Evolutionary conservation across 1,140 invertebrate genomes (phyloP), one percentile per base, ranked within the genome.

Genomic region (Cotesia typhae): DNA sequence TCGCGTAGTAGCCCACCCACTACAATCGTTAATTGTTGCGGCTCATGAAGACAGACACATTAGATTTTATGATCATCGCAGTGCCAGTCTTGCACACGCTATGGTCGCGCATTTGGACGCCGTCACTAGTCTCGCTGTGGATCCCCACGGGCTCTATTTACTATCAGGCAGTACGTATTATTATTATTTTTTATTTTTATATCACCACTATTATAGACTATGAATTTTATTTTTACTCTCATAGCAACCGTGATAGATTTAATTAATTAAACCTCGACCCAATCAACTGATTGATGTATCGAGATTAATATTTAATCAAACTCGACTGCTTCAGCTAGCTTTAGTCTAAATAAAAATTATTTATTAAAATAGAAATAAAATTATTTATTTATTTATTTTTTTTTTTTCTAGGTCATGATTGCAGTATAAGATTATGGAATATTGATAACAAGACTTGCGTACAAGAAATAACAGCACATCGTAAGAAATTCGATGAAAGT

Each of bases 81-180:
- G 94, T 71, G 97, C 97, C 9, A 95, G 96, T 87, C 90, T 98
- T 88, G 93, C 98, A 74, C 96, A 99, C 88, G 94, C 95, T 52
- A 99, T 99, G 96, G 97, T 99, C 74, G 98, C 98, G 73, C 98
- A 99, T 89, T 90, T 99, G 81, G 98, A 99, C 88, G 95, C 97
- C 73, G 97, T 99, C 71, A 99, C 98, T 75, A 96, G 96, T 86
- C 89, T 99, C 80, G 97, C 98, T 77, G 94, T 99, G 74, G 98
- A 99, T 91, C 96, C 97, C 69, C 97, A 98, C 89, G 98, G 98
- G 59, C 90, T 99, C 76, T 99, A 99, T 90, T 91, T 99, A 83
- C 91, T 99, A 75, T 99, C 97, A 83, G 98, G 98, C 90, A 94
- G 93, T 94, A 87, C 89, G 92, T 90, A 67, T 37, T 68, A 4